A percentile compares a stretch with the other conserved stretches of the same genome.
These are phyloP conservation scores for Cryptocheilus praepositus DNA, from an alignment of 2,888 invertebrate genomes.

Conservation along the genomic window DNA sequence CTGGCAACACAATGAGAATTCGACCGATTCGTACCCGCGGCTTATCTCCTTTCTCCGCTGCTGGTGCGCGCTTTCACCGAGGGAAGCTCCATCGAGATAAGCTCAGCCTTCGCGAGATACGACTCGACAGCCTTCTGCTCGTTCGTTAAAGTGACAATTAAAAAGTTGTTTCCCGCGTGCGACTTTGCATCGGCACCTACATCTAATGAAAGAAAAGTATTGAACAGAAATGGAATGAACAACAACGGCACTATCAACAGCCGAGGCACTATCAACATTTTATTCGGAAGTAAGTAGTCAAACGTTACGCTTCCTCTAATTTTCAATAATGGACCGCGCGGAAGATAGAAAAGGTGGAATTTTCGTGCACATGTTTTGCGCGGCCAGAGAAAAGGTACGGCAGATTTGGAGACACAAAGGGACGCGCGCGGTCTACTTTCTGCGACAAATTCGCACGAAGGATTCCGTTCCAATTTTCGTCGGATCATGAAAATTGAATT, in stretches of 20 bases:
- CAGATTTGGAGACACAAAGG: constrained; percentile 8
- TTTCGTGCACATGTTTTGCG: background rate
- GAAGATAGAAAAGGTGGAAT: too few relatives aligned
- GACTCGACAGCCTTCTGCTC: too few relatives aligned
- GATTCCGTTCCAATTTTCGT: constrained; percentile 62
- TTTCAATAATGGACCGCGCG: too few relatives aligned
- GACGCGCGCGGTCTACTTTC: constrained; percentile 29
- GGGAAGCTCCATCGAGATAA: constrained; percentile 32
- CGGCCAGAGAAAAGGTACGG: background rate
- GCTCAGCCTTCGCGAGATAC: constrained; percentile 9
- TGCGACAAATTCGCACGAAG: constrained; percentile 36
- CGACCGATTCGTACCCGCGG: constrained; percentile 32
- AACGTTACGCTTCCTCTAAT: too few relatives aligned
- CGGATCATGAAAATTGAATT: constrained; percentile 59
- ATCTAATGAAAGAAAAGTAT: too few relatives aligned
- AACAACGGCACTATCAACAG: too few relatives aligned
- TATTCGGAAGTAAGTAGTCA: too few relatives aligned
- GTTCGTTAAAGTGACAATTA: constrained; percentile 13
- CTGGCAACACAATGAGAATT: constrained; percentile 20
- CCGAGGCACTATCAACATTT: too few relatives aligned
- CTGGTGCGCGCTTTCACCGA: constrained; percentile 20
- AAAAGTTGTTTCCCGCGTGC: constrained; percentile 20
- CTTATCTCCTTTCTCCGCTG: constrained; percentile 35
- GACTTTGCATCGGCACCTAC: background rate
- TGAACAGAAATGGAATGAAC: too few relatives aligned